Percentiles rank a stretch among this genome's conserved stretches.
phyloP scores from a whole-genome alignment of 2,797 vertebrate species.

The Petrocephalus sullivani region DNA sequence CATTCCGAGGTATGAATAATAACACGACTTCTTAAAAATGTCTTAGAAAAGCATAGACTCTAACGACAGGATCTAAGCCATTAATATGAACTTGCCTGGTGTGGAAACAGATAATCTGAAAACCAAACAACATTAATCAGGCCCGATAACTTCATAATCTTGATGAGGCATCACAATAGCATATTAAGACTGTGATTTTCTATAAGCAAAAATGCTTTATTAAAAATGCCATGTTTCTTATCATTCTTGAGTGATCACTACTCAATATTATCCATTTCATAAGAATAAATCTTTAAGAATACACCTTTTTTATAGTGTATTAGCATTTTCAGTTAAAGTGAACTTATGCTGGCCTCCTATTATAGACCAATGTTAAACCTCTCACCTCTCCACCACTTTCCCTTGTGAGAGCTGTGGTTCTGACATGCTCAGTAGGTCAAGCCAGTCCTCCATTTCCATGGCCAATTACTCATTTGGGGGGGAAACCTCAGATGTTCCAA shows the following conservation, averaged over 20 bases:
- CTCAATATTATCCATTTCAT: neutral
- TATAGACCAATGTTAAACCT: neutral
- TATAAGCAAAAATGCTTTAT: conserved; percentile 7
- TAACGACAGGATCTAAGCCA: conserved; percentile 1
- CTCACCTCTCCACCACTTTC: neutral
- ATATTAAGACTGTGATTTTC: neutral
- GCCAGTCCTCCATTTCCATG: neutral
- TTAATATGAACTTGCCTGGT: conserved; percentile 6
- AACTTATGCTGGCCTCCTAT: neutral
- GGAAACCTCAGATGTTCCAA: neutral
- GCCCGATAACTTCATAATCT: neutral
- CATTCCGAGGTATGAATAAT: neutral
- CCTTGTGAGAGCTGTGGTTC: neutral
- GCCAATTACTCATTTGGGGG: neutral
- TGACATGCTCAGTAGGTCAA: neutral
- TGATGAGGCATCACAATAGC: neutral
- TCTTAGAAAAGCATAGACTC: neutral
- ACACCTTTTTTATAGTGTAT: neutral
- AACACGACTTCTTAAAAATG: neutral
- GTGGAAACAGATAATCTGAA: neutral
- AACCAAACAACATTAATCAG: conserved; percentile 20
- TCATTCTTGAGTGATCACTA: neutral
- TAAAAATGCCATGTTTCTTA: neutral
- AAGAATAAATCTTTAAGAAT: neutral
- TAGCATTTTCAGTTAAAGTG: neutral